phyloP scores from a whole-genome alignment of 2,888 invertebrate genomes.

The Mongoloraphidia duomilia region DNA sequence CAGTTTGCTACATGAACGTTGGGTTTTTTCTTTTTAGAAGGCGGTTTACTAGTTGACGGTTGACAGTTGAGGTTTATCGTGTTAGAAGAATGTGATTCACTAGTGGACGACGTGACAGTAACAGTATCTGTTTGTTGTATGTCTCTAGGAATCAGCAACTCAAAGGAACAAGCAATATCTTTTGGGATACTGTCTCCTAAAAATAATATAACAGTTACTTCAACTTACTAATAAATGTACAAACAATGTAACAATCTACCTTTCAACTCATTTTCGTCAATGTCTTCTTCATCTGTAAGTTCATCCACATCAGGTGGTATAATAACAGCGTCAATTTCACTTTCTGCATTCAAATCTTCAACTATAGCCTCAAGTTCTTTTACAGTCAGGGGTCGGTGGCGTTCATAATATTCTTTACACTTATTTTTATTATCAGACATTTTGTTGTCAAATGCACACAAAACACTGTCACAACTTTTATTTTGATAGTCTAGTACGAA shows the following conservation, averaged over 20 bases:
- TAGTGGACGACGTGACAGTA: no score
- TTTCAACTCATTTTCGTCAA: background rate
- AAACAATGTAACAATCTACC: background rate
- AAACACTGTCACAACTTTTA: no score
- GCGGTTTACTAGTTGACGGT: no score
- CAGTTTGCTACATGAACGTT: no score
- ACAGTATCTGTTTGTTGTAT: background rate
- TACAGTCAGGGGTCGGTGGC: background rate
- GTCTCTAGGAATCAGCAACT: background rate
- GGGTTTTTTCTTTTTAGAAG: no score
- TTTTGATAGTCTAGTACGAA: no score
- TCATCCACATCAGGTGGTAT: background rate
- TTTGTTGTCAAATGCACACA: no score
- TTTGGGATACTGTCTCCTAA: background rate
- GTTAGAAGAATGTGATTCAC: no score
- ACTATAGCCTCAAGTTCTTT: background rate
- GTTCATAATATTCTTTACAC: background rate
- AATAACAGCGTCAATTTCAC: background rate
- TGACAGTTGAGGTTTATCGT: no score
- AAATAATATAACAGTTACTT: background rate
- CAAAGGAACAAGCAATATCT: background rate
- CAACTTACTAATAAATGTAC: no score
- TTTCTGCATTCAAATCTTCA: background rate
- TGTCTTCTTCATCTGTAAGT: slow-evolving; percentile 1
- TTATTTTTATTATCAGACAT: slow-evolving; percentile 1